These are phyloP conservation scores for Tribolium freemani DNA, from an alignment of 2,888 invertebrate species.

Conservation along the genomic window DNA sequence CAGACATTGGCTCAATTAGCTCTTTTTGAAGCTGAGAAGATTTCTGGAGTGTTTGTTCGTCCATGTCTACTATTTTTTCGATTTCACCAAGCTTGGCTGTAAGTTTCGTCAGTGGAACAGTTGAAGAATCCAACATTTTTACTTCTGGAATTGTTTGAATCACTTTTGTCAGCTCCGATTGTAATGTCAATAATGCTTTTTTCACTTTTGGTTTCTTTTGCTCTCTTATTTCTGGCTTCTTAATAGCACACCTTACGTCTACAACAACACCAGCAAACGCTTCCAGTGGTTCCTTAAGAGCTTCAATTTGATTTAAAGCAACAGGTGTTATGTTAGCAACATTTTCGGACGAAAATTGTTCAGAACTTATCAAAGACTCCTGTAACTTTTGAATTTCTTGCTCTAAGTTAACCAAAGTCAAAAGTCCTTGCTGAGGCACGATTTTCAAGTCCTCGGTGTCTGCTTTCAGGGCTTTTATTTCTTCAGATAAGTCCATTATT, in stretches of 20 bases:
- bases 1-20: neutral
- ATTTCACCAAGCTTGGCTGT: constrained; percentile 30
- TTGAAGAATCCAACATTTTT: constrained; percentile 34
- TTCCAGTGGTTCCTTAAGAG: constrained; percentile 49
- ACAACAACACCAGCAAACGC: constrained; percentile 42
- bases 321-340: neutral
- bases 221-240: constrained; percentile 32
- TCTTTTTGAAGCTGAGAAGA: neutral
- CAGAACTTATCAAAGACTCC: constrained; percentile 15
- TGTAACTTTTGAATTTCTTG: constrained; percentile 17
- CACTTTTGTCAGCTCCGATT: constrained; percentile 39
- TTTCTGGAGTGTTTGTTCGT: neutral
- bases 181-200: constrained; percentile 41
- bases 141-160: constrained; percentile 28
- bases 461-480: constrained; percentile 11
- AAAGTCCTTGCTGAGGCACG: constrained; percentile 46
- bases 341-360: constrained; percentile 20
- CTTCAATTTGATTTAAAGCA: constrained; percentile 3
- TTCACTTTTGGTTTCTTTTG: constrained; percentile 43
- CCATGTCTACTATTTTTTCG: neutral
- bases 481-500: constrained; percentile 26
- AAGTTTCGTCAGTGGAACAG: constrained; percentile 39
- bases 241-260: constrained; percentile 25
- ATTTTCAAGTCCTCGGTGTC: constrained; percentile 6
- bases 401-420: constrained; percentile 44